phyloP scores from a whole-genome alignment of 2,113 vertebrate species.

The Lophotis ruficrista region DNA sequence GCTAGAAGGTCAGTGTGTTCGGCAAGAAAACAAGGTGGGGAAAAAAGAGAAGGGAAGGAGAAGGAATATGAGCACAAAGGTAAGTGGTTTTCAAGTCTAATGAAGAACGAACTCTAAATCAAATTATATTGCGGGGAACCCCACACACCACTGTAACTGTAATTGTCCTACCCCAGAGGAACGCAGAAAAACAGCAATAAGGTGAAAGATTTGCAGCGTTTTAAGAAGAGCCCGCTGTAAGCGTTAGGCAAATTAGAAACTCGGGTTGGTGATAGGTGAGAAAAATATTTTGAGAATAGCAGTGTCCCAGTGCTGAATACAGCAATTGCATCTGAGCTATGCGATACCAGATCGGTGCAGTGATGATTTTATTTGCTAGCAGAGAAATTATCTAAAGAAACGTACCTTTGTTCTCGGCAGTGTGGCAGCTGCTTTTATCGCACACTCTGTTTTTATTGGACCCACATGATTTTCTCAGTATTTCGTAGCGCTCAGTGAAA shows the following conservation, averaged over 20 bases:
- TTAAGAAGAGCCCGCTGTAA: neutral
- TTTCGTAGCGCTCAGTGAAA: slow-evolving; percentile 84
- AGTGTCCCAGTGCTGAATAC: neutral
- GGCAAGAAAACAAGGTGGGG: neutral
- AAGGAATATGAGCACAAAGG: slow-evolving; percentile 30
- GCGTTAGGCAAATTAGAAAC: neutral
- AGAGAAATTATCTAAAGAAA: neutral
- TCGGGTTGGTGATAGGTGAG: neutral
- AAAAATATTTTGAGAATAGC: neutral
- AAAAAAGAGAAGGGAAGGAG: neutral
- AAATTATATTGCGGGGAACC: neutral
- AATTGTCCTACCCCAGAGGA: neutral
- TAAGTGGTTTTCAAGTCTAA: neutral
- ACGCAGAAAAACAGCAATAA: neutral
- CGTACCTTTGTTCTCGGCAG: neutral
- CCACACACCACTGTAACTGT: neutral
- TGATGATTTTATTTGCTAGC: neutral
- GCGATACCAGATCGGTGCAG: accelerated
- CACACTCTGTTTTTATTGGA: neutral
- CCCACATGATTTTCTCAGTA: slow-evolving; percentile 69
- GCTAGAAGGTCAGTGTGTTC: slow-evolving; percentile 45
- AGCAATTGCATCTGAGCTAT: neutral
- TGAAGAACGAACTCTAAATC: slow-evolving; percentile 8
- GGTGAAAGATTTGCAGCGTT: neutral
- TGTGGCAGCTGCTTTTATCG: neutral